Conservation (phyloP, 37 sponge, comb jelly and placozoan genomes). For the Haliclona indistincta region DNA sequence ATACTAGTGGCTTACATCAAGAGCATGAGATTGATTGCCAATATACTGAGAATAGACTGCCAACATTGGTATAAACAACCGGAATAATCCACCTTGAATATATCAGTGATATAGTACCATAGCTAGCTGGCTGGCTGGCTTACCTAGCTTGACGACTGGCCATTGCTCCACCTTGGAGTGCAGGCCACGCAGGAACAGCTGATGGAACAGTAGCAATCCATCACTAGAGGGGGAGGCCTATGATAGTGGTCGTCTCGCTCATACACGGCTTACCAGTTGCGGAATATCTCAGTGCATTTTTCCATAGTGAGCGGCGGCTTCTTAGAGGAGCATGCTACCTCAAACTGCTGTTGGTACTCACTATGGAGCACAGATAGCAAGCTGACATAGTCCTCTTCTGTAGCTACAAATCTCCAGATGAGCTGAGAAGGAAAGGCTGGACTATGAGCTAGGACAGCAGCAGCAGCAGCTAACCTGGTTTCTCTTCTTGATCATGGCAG, state of each 20-base stretch:
- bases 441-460: no score
- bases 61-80: constrained; percentile 60
- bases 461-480: constrained; percentile 42
- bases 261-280: constrained; percentile 59
- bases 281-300: constrained; percentile 50
- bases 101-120: neutral
- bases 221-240: constrained; percentile 29
- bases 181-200: constrained; percentile 65
- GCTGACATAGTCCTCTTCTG: constrained; percentile 67
- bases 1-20: constrained; percentile 25
- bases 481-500: constrained; percentile 45
- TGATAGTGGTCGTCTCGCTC: neutral
- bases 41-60: constrained; percentile 51
- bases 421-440: constrained; percentile 16
- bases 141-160: constrained; percentile 75
- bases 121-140: neutral
- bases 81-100: constrained; percentile 39
- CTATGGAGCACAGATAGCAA: constrained; percentile 41
- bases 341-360: constrained; percentile 60
- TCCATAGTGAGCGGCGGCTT: constrained; percentile 64
- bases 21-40: constrained; percentile 44
- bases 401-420: constrained; percentile 57
- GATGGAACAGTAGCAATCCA: constrained; percentile 59
- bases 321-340: constrained; percentile 58
- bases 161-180: constrained; percentile 59